Percentiles rank a stretch among this genome's conserved stretches.
Evolutionary conservation across 2,888 invertebrate species (phyloP).

Genomic region (Apamea sordens): DNA sequence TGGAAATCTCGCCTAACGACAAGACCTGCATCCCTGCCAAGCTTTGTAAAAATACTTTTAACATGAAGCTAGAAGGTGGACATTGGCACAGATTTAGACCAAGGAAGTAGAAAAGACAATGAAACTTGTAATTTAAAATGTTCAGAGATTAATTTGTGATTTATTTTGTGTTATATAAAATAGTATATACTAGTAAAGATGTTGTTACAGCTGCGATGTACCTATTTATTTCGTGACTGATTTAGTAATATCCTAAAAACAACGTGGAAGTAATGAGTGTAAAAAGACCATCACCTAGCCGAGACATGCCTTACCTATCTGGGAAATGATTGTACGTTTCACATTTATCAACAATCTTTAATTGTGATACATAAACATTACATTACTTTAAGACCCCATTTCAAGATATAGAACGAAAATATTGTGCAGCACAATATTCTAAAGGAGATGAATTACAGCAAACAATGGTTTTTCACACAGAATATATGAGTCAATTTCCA

Average conservation of each 20-base stretch:
- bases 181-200: background rate
- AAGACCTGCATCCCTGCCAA: conserved; percentile 72
- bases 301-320: background rate
- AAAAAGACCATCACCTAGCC: background rate
- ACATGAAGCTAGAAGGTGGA: conserved; percentile 73
- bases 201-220: background rate
- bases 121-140: background rate
- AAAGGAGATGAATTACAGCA: too few relatives aligned
- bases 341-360: too few relatives aligned
- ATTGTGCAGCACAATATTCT: too few relatives aligned
- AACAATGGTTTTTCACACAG: too few relatives aligned
- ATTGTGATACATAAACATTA: too few relatives aligned
- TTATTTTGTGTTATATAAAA: background rate
- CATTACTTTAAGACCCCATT: too few relatives aligned
- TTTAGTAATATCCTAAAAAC: background rate
- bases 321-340: too few relatives aligned
- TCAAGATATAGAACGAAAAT: too few relatives aligned
- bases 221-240: background rate
- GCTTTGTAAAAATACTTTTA: conserved; percentile 68
- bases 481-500: too few relatives aligned
- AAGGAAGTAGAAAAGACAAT: conserved; percentile 40
- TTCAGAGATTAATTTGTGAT: background rate
- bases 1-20: conserved; percentile 74
- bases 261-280: background rate
- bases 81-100: conserved; percentile 73